A percentile compares a stretch with the other conserved stretches of the same genome.
Conservation (phyloP, 2,113 vertebrate species). For the Ceyx margarethae region DNA sequence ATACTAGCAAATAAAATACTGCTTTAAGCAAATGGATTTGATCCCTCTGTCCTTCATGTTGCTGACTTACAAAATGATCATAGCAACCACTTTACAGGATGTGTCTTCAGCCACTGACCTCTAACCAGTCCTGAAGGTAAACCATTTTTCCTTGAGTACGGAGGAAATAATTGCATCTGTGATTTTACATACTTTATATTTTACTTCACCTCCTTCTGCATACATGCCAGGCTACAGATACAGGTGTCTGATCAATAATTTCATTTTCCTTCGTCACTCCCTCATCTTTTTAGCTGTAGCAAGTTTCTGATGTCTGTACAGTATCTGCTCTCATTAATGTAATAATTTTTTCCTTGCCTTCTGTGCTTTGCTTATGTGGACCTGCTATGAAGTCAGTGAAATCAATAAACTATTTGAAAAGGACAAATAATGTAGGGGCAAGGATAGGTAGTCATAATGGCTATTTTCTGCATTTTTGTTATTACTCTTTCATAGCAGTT, state of each 20-base stretch:
- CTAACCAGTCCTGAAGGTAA: not conserved
- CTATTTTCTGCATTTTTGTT: not conserved
- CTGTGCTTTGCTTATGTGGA: not conserved
- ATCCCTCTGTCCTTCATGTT: not conserved
- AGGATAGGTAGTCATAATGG: not conserved
- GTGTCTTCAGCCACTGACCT: not conserved
- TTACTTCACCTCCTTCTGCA: not conserved
- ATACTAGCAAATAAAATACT: not conserved
- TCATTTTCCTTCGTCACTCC: not conserved
- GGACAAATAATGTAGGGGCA: not conserved
- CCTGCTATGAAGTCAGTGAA: not conserved
- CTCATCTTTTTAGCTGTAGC: not conserved
- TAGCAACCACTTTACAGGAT: not conserved
- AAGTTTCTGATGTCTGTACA: not conserved
- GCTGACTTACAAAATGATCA: not conserved
- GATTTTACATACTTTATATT: not conserved
- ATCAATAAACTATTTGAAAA: not conserved
- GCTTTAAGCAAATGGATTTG: slow-evolving; percentile 2
- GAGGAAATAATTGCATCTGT: not conserved
- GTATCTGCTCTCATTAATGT: not conserved
- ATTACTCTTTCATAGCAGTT: not conserved
- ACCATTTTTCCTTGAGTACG: not conserved
- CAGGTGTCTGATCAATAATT: slow-evolving; percentile 14
- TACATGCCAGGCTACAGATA: not conserved
- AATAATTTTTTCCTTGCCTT: not conserved